These are phyloP conservation scores for Ceyx erithaca DNA, from an alignment of 2,797 vertebrate species.

Conservation along the genomic window DNA sequence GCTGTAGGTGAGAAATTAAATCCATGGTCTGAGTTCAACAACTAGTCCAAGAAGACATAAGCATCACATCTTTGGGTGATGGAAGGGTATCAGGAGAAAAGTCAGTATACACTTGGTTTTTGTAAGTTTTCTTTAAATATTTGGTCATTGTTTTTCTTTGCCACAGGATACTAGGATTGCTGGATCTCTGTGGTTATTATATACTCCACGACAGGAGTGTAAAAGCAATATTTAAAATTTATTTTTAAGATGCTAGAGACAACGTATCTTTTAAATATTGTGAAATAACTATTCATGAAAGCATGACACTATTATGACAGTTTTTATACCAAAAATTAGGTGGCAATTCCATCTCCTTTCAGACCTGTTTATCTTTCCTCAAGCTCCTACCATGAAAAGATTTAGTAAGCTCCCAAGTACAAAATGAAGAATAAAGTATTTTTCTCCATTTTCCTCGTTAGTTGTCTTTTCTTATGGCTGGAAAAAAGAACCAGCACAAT, in stretches of 20 bases:
- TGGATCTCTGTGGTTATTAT: background rate
- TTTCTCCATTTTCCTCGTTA: background rate
- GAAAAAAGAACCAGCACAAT: background rate
- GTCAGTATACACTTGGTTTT: background rate
- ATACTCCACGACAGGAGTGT: background rate
- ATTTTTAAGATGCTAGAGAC: background rate
- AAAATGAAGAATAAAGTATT: background rate
- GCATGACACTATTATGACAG: background rate
- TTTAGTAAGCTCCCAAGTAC: background rate
- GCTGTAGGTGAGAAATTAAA: background rate
- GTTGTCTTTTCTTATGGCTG: background rate
- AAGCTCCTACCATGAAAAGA: background rate
- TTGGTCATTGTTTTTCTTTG: background rate
- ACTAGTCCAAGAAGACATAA: background rate
- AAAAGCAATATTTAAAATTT: background rate
- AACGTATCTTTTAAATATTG: background rate
- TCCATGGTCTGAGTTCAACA: background rate
- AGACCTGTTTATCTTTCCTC: constrained; percentile 1
- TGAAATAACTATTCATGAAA: background rate
- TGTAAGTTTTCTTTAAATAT: background rate
- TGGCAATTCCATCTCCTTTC: background rate
- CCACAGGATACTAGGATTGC: background rate
- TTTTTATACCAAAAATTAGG: background rate
- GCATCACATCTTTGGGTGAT: background rate
- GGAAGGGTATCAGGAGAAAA: background rate